Base-by-base conservation (phyloP, 2,888 invertebrate species). In the Hypselothyrea guttata region DNA sequence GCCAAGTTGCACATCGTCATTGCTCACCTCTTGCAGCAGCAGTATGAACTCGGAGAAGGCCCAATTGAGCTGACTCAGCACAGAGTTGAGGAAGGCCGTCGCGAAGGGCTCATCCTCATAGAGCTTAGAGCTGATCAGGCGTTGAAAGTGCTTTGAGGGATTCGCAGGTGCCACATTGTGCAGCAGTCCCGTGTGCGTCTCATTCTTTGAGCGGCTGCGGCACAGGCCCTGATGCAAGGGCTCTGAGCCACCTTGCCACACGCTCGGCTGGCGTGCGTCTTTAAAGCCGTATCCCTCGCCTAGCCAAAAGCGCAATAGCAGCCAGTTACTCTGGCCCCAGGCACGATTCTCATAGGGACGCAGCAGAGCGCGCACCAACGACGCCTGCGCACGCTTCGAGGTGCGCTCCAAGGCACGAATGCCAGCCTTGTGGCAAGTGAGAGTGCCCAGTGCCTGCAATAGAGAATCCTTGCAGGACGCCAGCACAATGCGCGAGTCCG, bases 21-120 rank as follows among this genome's bases (percentile, higher is more conserved):
- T 18, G 28, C 41, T 47, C 11, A 94, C 94, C 91, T 96, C 96
- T 88, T 96, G 96, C 84, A 96, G 91, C 91, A 96, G 93, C 16
- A 95, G 93, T 67, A 96, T 94, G 84, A 96, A 96, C 86, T 96
- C 96, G 0, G 96, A 96, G 87, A 96, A 96, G 0, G 95, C 94
- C 96, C 96, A 96, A 90, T 96, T 96, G 4, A 96, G 91, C 78
- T 96, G 95, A 84, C 94, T 95, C 4, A 96, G 91, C 16, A 96
- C 90, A 0, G 95, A 95, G 88, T 96, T 95, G 8, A 96, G 90
- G 84, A 94, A 95, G 0, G 92, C 90, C 0, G 93, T 93, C 0
- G 95, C 93, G 13, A 92, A 91, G 28, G 92, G 92, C 5, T 93
- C 92, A 79, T 95, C 93, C 1, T 90, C 89, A 0, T 90, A 68